Evolutionary conservation across 1,140 invertebrate genomes (phyloP), one percentile per base, ranked within the genome.

Genomic region (Ectropis grisescens): DNA sequence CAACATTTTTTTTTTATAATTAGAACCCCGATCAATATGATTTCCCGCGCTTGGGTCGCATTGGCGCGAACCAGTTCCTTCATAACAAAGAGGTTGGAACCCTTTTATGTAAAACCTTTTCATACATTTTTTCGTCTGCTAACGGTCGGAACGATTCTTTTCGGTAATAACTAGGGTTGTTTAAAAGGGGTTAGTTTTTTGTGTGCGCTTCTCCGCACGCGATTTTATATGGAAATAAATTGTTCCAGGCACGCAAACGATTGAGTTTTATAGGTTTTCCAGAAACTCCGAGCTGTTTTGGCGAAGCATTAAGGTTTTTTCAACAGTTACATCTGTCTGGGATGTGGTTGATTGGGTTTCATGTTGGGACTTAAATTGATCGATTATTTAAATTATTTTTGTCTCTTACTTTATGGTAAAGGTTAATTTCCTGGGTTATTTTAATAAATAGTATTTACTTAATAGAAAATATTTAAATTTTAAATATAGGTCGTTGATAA

Each of bases 111-210:
- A 75, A 58, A 64, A 49, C 36, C 60, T 19, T 65, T 71, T 71
- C 67, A 72, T 70, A 47, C 50, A 67, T 68, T 75, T 72, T 74
- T 69, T 69, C 44, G 44, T 56, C 33, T 40, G 45, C 27, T 64
- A 74, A 74, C 70, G 70, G 67, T 70, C 56, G 57, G 40, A 52
- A 27, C 60, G 55, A 58, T 67, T 64, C 60, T 69, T 74, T 76
- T 66, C 49, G 66, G 61, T 70, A 72, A 76, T 76, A 51, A 58
- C 57, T 58, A 44, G 71, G 69, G 69, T 68, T 69, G 61, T 29
- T 61, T 62, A 55, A 65, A 61, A 53, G 45, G 69, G 71, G 64
- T 62, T 59, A 19, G 60, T 65, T 74, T 75, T 74, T 79, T 79
- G 52, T 57, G 37, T 31, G 39, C 16, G 43, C 36, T 37, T 52